Base-by-base conservation (phyloP, 2,113 vertebrate species). In the Anhinga anhinga region DNA sequence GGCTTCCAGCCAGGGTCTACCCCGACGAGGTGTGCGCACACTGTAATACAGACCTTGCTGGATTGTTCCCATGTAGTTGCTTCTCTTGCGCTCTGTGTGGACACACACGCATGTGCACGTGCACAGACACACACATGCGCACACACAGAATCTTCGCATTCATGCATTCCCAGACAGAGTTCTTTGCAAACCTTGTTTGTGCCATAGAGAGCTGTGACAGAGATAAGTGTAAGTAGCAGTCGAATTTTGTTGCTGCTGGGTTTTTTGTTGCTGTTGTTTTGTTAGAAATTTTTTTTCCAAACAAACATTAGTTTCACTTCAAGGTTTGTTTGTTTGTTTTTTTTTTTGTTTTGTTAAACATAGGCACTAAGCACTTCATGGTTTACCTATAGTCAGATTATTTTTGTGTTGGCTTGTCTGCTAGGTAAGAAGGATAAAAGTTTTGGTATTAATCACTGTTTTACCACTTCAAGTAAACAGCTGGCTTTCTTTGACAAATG, bases 71-170 rank as follows among this genome's bases (percentile, higher is more conserved):
- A 10, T 38, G 14, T 38, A 14, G 55, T 26, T 71, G 7, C 22
- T 62, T 49, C 42, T 56, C 40, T 56, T 47, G 18, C 58, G 56
- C 10, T 72, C 15, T 42, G 1, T 42, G 10, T 52, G 49, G 34
- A 34, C 20, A 11, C 17, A 40, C 25, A 5, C 3, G 9, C 32
- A 59, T 0, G 9, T 20, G 17, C 27, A 25, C 10, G 5, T 32
- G 9, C 10, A 15, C 6, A 11, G 11, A 18, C 23, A 44, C 5
- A 4, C 4, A 29, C 4, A 13, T 10, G 4, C 15, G 23, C 8
- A 26, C 45, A 6, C 7, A 5, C 7, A 5, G 1, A 40, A n/a
- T 36, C 29, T 44, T 77, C 58, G 5, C 22, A 34, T 58, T 63
- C 12, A 5, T 3, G 5, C 6, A 25, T 56, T 82, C 10, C 34